Base-by-base conservation (phyloP, 2,797 vertebrate genomes). In the Notolabrus celidotus region DNA sequence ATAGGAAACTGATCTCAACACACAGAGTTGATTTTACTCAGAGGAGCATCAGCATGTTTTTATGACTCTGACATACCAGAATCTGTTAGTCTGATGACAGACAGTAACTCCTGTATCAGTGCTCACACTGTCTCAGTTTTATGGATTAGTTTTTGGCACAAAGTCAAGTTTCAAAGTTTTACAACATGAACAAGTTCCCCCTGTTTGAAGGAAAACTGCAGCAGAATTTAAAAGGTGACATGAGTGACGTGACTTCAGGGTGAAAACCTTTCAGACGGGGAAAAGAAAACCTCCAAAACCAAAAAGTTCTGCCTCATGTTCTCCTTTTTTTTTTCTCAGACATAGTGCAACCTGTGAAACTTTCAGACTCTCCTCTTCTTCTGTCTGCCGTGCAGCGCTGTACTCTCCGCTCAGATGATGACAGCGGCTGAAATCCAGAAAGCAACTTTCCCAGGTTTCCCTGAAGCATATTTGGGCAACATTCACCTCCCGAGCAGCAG, bases 361-460 rank as follows among this genome's bases (percentile, higher is more conserved):
- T 69, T 39, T 51, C 8, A 20, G 45, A 14, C 38, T 17, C 45
- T 50, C 45, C 51, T 33, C 25, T 55, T 39, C 11, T 1, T 34
- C 76, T 54, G 22, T 54, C 34, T 15, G 41, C 36, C 0, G 34
- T 12, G 64, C 56, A 0, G 61, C 42, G 53, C 73, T 66, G 64
- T 60, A 23, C 22, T 60, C 75, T 63, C 43, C 19, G 64, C 74
- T 76, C 74, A 69, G 76, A 86, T 86, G 86, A 85, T 77, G 84
- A 86, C 86, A 86, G 84, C 64, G 33, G 67, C 78, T 82, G 84
- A 83, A 88, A 88, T 86, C 82, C 82, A 81, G 69, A 72, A n/a
- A 57, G 39, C 29, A 72, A 69, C 66, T 74, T 86, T 86, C 82
- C 82, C 86, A 84, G 84, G 62, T 79, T 71, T 79, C 86, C 86